Evolutionary conservation across 2,113 vertebrate genomes (phyloP), one percentile per base, ranked within the genome.

Genomic region (Acrocephalus arundinaceus): DNA sequence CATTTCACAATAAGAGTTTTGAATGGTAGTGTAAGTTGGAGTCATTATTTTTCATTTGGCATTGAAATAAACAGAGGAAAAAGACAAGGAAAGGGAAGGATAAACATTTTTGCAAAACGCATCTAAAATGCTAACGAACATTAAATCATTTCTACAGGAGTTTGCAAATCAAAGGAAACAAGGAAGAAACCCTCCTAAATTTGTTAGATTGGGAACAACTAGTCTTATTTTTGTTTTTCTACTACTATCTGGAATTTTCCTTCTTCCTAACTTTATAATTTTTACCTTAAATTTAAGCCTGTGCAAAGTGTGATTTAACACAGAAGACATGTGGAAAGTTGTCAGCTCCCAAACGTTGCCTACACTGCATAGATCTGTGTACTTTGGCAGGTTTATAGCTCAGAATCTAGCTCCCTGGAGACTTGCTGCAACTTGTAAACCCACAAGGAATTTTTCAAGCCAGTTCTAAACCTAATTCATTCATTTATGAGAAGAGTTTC

Each of bases 391-490:
- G 59, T 97, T 98, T 98, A 97, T 95, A 96, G 96, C 82, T 77
- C 68, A 94, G 95, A 96, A 81, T 86, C 84, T 45, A 87, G 49
- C 51, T 97, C 94, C 87, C 72, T 58, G 67, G 95, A 95, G 96
- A 94, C 76, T 92, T 97, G 90, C 70, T 96, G 96, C 91, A 96
- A 97, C 94, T 98, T 98, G 92, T 97, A 98, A 97, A 98, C 85
- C 88, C 92, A 85, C 92, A 95, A 96, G 94, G 95, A 97, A 97
- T 96, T 97, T 97, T 98, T 97, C 96, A 97, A 94, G 75, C 87
- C 83, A 85, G 82, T 93, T 97, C 89, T 96, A 95, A 97, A 95
- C 88, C 94, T 79, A 95, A 89, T 97, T 97, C 84, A 96, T 97
- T 97, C 83, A 92, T 48, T 94, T 97, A 55, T 67, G 85, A 96